A percentile compares a stretch with the other conserved stretches of the same genome.
Conservation (phyloP, 2,888 invertebrate species). For the Parthenolecanium corni region DNA sequence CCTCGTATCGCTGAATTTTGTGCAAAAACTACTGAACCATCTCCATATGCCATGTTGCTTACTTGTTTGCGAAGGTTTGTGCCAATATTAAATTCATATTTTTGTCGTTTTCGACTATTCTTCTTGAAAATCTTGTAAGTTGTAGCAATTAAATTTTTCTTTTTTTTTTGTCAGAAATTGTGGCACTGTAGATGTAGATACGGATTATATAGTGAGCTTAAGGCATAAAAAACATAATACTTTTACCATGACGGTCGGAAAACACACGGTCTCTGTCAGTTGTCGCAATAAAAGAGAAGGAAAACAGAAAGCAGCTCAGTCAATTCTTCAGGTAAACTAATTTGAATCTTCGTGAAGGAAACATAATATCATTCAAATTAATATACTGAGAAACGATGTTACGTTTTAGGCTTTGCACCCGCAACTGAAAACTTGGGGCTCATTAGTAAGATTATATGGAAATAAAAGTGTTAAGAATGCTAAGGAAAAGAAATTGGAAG, state of each 20-base stretch:
- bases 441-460: constrained; percentile 81
- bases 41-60: constrained; percentile 83
- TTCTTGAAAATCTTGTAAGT: not conserved
- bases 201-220: constrained; percentile 73
- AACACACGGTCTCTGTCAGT: constrained; percentile 75
- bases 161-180: constrained; percentile 54
- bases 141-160: not conserved
- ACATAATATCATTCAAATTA: constrained; percentile 42
- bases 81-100: no score
- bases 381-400: not conserved
- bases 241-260: constrained; percentile 87
- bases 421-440: constrained; percentile 88
- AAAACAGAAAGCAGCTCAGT: constrained; percentile 90
- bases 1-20: constrained; percentile 90
- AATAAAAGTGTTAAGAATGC: constrained; percentile 80
- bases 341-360: constrained; percentile 70
- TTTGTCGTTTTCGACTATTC: not conserved
- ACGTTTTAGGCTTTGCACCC: constrained; percentile 72
- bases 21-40: constrained; percentile 86
- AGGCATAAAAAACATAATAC: constrained; percentile 66
- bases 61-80: constrained; percentile 64
- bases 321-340: constrained; percentile 59
- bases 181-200: constrained; percentile 77
- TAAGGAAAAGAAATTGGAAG: constrained; percentile 82
- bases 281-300: constrained; percentile 95